phyloP scores from a whole-genome alignment of 2,888 invertebrate species.

The Chrysodeixis includens region DNA sequence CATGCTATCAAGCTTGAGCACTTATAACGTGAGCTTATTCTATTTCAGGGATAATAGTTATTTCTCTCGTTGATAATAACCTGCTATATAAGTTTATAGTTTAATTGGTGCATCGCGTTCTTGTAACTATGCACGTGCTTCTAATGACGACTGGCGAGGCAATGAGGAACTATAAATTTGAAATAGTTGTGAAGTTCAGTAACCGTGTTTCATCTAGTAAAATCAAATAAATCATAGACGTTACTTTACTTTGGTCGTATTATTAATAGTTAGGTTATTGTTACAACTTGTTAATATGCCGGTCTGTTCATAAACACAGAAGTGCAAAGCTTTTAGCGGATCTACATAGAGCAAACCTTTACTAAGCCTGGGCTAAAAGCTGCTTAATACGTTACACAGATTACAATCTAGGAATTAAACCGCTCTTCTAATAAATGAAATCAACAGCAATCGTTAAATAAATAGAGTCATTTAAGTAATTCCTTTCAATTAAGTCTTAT shows the following conservation, averaged over 20 bases:
- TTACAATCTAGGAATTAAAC: background rate
- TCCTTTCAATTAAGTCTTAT: background rate
- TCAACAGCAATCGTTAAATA: background rate
- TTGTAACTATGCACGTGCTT: conserved; percentile 12
- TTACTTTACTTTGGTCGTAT: too few species aligned
- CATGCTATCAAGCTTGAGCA: conserved; percentile 16
- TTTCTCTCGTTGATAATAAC: conserved; percentile 39
- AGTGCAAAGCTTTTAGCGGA: background rate
- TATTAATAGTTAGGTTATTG: too few species aligned
- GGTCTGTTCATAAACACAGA: background rate
- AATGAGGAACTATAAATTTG: conserved; percentile 24
- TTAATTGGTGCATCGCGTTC: conserved; percentile 42
- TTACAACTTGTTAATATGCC: too few species aligned
- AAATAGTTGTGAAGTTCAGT: background rate
- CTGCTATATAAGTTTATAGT: conserved; percentile 38
- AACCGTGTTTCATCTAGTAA: background rate
- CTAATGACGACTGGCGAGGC: conserved; percentile 27
- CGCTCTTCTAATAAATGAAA: background rate
- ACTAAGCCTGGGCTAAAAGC: background rate
- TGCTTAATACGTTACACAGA: background rate
- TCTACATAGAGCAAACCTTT: background rate
- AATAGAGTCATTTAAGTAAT: background rate
- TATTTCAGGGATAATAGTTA: conserved; percentile 41
- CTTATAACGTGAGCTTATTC: conserved; percentile 33
- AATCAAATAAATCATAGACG: too few species aligned